Evolutionary conservation across 2,888 invertebrate species (phyloP), one percentile per base, ranked within the genome.

Genomic region (Ceriagrion tenellum): DNA sequence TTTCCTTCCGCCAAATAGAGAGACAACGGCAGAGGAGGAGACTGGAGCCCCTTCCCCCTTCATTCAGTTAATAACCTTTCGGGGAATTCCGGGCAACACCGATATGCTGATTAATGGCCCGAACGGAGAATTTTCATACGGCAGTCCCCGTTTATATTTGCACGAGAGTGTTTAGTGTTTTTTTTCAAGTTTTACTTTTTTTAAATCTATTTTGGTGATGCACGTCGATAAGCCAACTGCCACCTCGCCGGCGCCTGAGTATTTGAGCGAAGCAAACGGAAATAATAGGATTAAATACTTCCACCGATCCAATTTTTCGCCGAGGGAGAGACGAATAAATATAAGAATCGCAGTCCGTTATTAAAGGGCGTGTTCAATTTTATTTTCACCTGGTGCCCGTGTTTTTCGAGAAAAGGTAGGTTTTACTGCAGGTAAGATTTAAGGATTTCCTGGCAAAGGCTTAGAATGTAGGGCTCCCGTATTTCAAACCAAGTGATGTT

Each of bases 91-190:
- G 18, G n/a, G 69, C n/a, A 47, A 74, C 40, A 47, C 47, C 69
- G 74, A 93, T 93, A 93, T 56, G 47, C 93, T 93, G 93, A 93
- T 93, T 74, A 93, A 93, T 93, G 69, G 93, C 47, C n/a, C n/a
- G 47, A 74, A 93, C 16, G 69, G 93, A 74, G 63, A 93, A 40
- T 93, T 93, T 93, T 69, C 69, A 47, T 69, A 40, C 93, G 47
- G n/a, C 40, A 40, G 59, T 40, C 13, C 30, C 56, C 91, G 63
- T 91, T 91, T 63, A 91, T 91, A 63, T 91, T 40, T 40, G 91
- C 26, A 10, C 81, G n/a, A 81, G 35, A 26, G 35, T 81, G 35
- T 35, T 30, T 35, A 35, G 13, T 16, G 10, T 35, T 35, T 81
- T 59, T 59, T 59, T 59, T 59, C n/a, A 81, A 35, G 0, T 1